A percentile compares a stretch with the other conserved stretches of the same genome.
These are phyloP conservation scores for Melinaea menophilus DNA, from an alignment of 2,888 invertebrate species.

Conservation along the genomic window DNA sequence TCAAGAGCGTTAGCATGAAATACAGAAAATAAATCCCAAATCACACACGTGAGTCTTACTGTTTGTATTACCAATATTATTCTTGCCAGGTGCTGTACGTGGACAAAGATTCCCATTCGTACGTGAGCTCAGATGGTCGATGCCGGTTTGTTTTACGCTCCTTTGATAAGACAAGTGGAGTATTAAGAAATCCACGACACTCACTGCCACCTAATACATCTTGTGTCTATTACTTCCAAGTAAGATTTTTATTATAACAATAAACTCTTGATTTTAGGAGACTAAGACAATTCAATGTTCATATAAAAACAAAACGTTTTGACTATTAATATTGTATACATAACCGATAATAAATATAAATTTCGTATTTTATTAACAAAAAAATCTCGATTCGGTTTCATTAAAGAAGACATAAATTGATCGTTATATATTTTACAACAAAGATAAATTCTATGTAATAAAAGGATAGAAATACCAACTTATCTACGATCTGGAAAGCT, in stretches of 20 bases:
- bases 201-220: conserved; percentile 89
- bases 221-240: conserved; percentile 86
- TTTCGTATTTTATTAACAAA: too few species aligned
- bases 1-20: not conserved
- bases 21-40: conserved; percentile 15
- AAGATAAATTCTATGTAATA: too few species aligned
- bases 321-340: too few species aligned
- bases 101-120: conserved; percentile 85
- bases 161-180: conserved; percentile 85
- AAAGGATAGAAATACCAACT: too few species aligned
- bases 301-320: not conserved
- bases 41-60: conserved; percentile 24
- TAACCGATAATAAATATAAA: too few species aligned
- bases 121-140: conserved; percentile 84
- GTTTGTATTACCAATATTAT: conserved; percentile 30
- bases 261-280: too few species aligned
- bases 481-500: conserved; percentile 12
- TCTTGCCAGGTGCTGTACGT: conserved; percentile 81
- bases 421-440: too few species aligned
- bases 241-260: conserved; percentile 34
- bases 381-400: too few species aligned
- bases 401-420: too few species aligned
- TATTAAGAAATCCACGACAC: conserved; percentile 85
- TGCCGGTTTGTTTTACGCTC: conserved; percentile 88
- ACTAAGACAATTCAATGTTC: too few species aligned